Evolutionary conservation across 2,113 vertebrate genomes (phyloP).

Genomic region (Gasterosteus nipponicus): DNA sequence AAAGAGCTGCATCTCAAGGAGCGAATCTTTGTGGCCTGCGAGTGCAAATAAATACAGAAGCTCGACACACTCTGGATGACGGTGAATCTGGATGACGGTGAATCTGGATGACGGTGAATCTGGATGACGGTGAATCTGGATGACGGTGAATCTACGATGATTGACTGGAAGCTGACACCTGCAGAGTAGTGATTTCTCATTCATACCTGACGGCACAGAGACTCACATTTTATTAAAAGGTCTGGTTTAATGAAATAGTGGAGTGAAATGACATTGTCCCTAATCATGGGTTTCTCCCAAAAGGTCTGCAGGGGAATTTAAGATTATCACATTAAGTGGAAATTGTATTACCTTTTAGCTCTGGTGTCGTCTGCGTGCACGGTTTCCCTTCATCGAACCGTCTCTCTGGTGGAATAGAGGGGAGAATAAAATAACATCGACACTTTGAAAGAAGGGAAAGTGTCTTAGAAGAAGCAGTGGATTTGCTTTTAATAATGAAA

Average conservation of each 20-base stretch:
- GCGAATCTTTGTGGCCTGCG: slow-evolving; percentile 20
- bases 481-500: not conserved
- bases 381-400: slow-evolving; percentile 58
- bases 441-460: slow-evolving; percentile 2
- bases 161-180: slow-evolving; percentile 16
- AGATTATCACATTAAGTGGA: slow-evolving; percentile 71
- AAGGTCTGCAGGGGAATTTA: slow-evolving; percentile 67
- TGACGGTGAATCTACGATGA: slow-evolving; percentile 1
- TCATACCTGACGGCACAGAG: slow-evolving; percentile 29
- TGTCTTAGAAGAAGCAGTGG: not conserved
- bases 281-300: slow-evolving; percentile 60
- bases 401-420: slow-evolving; percentile 36
- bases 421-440: slow-evolving; percentile 29
- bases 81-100: not conserved
- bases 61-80: too few relatives aligned
- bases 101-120: not conserved
- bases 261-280: slow-evolving; percentile 51
- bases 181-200: slow-evolving; percentile 46
- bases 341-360: slow-evolving; percentile 74
- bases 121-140: too few relatives aligned
- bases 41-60: slow-evolving; percentile 23
- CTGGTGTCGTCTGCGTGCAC: slow-evolving; percentile 58
- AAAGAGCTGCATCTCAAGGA: slow-evolving; percentile 48
- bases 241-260: slow-evolving; percentile 55
- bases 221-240: slow-evolving; percentile 59